Conservation (phyloP, 1,140 invertebrate genomes). For the Neodiprion fabricii region DNA sequence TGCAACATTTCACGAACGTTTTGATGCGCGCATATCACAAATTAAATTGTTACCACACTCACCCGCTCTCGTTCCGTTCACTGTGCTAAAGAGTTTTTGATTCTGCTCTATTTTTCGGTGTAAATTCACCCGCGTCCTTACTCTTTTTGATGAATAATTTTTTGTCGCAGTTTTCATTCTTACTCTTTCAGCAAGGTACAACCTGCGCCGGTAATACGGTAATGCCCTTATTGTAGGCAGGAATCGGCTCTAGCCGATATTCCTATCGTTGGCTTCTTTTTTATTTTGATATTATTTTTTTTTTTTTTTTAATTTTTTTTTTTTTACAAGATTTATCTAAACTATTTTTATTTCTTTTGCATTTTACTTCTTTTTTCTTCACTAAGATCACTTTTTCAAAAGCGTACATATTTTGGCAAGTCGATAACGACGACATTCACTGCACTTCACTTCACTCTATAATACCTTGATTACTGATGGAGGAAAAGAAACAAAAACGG, state of each 20-base stretch:
- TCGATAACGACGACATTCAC: conserved; percentile 8
- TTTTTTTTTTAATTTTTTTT: not conserved
- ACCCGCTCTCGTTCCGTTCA: not conserved
- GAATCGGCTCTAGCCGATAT: conserved; percentile 52
- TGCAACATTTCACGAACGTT: too few relatives aligned
- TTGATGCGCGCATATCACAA: not conserved
- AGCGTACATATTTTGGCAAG: conserved; percentile 20
- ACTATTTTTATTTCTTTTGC: not conserved
- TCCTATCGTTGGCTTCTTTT: conserved; percentile 56
- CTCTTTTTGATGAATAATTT: not conserved
- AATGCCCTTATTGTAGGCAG: conserved; percentile 61
- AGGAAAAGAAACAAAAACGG: not conserved
- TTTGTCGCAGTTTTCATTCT: not conserved
- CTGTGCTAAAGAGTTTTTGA: not conserved
- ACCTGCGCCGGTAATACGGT: conserved; percentile 33
- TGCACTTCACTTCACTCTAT: too few relatives aligned
- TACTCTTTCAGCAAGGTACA: not conserved
- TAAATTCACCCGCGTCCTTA: not conserved
- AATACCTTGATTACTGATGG: too few relatives aligned
- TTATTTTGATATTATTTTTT: not conserved
- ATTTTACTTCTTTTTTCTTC: conserved; percentile 13
- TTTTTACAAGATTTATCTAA: not conserved
- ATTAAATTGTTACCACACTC: not conserved
- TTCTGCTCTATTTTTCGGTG: not conserved
- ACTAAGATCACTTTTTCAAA: conserved; percentile 6